Evolutionary conservation across 2,888 invertebrate genomes (phyloP).

Genomic region (Ormyrus rosae): DNA sequence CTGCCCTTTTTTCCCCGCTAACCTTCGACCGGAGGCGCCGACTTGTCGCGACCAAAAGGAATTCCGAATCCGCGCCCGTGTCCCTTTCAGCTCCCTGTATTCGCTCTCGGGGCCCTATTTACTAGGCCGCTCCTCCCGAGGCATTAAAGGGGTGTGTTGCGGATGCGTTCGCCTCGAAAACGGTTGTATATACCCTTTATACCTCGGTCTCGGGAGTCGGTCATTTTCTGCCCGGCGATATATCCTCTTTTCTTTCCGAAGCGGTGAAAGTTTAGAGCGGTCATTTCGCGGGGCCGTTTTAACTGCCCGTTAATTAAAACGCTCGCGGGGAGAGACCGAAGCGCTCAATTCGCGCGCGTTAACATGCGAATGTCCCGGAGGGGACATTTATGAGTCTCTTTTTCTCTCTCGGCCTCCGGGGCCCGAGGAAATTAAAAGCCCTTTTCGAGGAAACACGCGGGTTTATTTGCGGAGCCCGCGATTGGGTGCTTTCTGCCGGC

Average conservation of each 20-base stretch:
- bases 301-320: slow-evolving; percentile 50
- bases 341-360: slow-evolving; percentile 48
- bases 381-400: slow-evolving; percentile 35
- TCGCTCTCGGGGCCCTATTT: not conserved
- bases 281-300: slow-evolving; percentile 35
- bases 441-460: slow-evolving; percentile 30
- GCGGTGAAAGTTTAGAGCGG: slow-evolving; percentile 38
- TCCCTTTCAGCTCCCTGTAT: slow-evolving; percentile 11
- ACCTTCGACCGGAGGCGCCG: slow-evolving; percentile 3
- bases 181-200: not conserved
- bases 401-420: too few relatives aligned
- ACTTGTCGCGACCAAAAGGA: slow-evolving; percentile 20
- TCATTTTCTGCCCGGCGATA: slow-evolving; percentile 25
- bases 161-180: slow-evolving; percentile 31
- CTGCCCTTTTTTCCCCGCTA: not conserved
- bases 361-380: slow-evolving; percentile 25
- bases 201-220: slow-evolving; percentile 31
- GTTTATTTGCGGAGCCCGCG: not conserved
- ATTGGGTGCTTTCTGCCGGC: too few relatives aligned
- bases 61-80: slow-evolving; percentile 24
- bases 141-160: slow-evolving; percentile 45
- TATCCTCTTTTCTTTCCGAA: slow-evolving; percentile 3
- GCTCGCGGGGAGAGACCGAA: slow-evolving; percentile 13
- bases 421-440: slow-evolving; percentile 24
- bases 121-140: not conserved